Base-by-base conservation (phyloP, 2,888 invertebrate genomes). In the Habrosyne pyritoides region DNA sequence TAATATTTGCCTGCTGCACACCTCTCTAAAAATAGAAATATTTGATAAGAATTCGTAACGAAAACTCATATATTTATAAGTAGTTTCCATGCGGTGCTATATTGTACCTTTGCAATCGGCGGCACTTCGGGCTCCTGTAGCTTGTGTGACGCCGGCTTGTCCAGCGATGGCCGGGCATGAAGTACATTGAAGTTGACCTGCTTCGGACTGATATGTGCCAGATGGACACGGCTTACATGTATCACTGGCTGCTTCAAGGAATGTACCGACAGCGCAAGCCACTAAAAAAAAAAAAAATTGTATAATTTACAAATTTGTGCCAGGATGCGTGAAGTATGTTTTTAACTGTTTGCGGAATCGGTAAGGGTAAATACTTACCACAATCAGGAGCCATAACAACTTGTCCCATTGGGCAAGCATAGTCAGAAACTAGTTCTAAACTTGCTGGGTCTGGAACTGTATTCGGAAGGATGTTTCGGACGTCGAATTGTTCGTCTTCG, bases 1-100 rank as follows among this genome's bases (percentile, higher is more conserved):
- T 97, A 98, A 88, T 96, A 99, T 91, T 98, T 98, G 59, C 99
- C 99, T 59, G 98, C 96, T 4, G 98, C 97, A 80, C 99, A 99
- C 63, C 97, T 95, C 88, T 98, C 98, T 95, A 76, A 0, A 70
- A 73, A 53, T 26, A 18, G 33, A 49, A 50, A 48, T 57, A 54
- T 53, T 52, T 47, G 22, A 47, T 58, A 10, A 12, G 42, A n/a
- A 33, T 5, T 2, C 8, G 1, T 8, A 18, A 2, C 18, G 8
- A 18, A 42, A 42, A 42, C 8, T n/a, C n/a, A n/a, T 8, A 42
- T 18, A 42, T 14, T 8, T 18, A 18, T n/a, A 42, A 7, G 2
- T 18, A 18, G 6, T 46, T 36, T 3, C 5, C 10, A 8, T 1
- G 10, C 30, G 30, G 10, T 21, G 22, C 1, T 8, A 5, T 10